Conservation (phyloP, 2,888 invertebrate species). For the Dione juno region DNA sequence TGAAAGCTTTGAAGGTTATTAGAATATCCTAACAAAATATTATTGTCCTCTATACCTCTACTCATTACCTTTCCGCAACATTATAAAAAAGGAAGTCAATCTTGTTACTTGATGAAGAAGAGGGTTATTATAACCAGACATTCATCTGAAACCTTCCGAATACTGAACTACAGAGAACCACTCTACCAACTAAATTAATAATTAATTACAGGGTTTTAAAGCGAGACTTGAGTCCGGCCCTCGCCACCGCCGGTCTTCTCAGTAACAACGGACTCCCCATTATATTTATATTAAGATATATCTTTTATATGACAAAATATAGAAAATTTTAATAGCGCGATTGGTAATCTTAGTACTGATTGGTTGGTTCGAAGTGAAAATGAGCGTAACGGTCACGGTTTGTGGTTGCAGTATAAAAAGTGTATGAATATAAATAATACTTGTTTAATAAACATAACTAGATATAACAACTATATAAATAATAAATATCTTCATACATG, state of each 20-base stretch:
- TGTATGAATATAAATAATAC: conserved; percentile 22
- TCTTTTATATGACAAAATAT: conserved; percentile 32
- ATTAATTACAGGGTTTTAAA: conserved; percentile 62
- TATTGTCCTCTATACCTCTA: too few relatives aligned
- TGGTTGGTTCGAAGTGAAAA: conserved; percentile 52
- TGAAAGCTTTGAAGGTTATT: too few relatives aligned
- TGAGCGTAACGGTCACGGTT: conserved; percentile 43
- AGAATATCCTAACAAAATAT: too few relatives aligned
- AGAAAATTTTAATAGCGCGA: conserved; percentile 62
- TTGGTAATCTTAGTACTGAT: conserved; percentile 54
- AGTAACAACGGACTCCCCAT: conserved; percentile 78
- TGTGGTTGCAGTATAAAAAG: conserved; percentile 24
- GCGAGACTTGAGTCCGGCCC: conserved; percentile 79
- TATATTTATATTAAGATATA: fast-evolving
- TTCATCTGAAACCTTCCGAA: conserved; percentile 54
- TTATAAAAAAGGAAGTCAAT: conserved; percentile 74
- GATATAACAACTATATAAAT: too few relatives aligned
- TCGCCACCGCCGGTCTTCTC: conserved; percentile 78
- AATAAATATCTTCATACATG: too few relatives aligned
- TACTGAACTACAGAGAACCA: conserved; percentile 61
- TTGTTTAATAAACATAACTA: neutral
- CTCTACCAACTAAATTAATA: conserved; percentile 71
- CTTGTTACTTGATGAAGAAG: conserved; percentile 79
- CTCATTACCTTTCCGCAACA: too few relatives aligned
- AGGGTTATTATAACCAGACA: conserved; percentile 61